Evolutionary conservation across 92 coral and sea anemone genomes (phyloP), one percentile per base, ranked within the genome.

Genomic region (Epizoanthus illoricatus): DNA sequence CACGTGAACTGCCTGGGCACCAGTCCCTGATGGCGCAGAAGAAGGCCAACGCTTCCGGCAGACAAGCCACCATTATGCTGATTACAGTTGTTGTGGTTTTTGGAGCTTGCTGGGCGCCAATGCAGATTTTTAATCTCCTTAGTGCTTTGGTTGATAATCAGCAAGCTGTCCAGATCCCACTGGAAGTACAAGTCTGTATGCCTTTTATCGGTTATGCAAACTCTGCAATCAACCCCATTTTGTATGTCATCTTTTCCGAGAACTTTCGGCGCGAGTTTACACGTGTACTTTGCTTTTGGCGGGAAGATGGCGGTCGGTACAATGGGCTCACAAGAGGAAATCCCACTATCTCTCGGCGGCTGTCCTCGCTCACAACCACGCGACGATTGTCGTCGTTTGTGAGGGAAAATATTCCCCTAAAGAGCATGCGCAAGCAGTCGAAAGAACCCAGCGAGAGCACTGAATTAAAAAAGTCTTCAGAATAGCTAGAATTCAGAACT

Each of bases 21-120:
- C 85, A 89, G 64, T 88, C 94, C n/a, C 75, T 85, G 23, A 91
- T 84, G 2, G 90, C 88, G 49, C 91, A 90, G 55, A 90, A 90
- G 87, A 93, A 90, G 78, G 94, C 93, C 56, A 84, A 90, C 33
- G 94, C 91, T 45, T 81, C 91, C 15, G 89, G 89, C 21, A 89
- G 88, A 80, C 88, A 90, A 88, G 97, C 94, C 80, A 93, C 93
- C 6, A 84, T 78, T 20, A 93, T 90, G 97, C 87, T 93, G 5
- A 68, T 93, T 0, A 93, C 97, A 39, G 97, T 93, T 42, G 97
- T 93, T 18, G 84, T 78, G 57, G 97, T 93, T 16, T 93, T 93
- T 88, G 97, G 92, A 63, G 66, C 90, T 39, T 93, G 94, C 56
- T 93, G 97, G 97, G 84, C 91, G 33, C 97, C 97, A 0, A 65